Evolutionary conservation across 2,797 vertebrate genomes (phyloP).

Genomic region (Mustela erminea): DNA sequence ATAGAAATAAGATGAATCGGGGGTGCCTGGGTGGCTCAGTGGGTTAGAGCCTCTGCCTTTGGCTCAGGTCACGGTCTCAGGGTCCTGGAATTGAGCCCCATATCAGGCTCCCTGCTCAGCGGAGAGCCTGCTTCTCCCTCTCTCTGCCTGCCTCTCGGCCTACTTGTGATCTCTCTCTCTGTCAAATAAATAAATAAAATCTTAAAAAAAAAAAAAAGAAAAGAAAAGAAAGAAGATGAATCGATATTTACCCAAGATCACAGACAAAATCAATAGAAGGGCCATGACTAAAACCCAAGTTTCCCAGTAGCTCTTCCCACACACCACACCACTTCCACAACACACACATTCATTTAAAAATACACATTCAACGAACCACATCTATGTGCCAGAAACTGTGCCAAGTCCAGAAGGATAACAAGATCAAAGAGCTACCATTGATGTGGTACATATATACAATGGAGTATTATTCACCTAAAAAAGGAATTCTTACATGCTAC

Average conservation of each 20-base stretch:
- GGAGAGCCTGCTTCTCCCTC: no score
- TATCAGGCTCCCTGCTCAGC: no score
- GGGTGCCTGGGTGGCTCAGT: no score
- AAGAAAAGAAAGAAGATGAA: neutral
- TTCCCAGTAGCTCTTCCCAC: neutral
- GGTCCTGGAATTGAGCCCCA: no score
- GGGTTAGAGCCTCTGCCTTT: no score
- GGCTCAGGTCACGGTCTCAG: no score
- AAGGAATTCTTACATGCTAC: neutral
- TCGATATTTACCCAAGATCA: constrained; percentile 30
- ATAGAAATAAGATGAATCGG: constrained; percentile 18
- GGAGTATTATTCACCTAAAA: neutral
- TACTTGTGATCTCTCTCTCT: no score
- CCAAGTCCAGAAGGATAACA: neutral
- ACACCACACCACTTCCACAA: neutral
- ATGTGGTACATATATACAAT: neutral
- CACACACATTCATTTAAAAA: neutral
- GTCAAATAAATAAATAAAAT: no score
- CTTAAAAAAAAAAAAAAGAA: no score
- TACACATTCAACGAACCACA: neutral
- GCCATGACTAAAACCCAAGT: neutral
- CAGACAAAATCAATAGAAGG: constrained; percentile 30
- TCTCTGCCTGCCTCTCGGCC: no score
- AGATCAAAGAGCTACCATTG: neutral
- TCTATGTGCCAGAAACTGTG: neutral